These are phyloP conservation scores for Agonum fuliginosum DNA, from an alignment of 2,888 invertebrate species.

Conservation along the genomic window DNA sequence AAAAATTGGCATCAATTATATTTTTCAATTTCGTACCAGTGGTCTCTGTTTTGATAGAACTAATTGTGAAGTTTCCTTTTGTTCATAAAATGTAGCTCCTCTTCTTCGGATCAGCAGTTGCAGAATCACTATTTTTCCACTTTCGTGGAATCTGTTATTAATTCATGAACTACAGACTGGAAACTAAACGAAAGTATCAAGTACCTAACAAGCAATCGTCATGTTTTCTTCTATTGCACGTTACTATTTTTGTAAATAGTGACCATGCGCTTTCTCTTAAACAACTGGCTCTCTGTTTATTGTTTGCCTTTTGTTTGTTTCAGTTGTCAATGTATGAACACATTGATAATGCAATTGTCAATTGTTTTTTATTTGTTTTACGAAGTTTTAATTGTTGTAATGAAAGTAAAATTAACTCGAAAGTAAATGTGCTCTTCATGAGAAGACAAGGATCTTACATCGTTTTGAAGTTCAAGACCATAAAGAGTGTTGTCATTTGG, in stretches of 20 bases:
- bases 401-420: conserved; percentile 2
- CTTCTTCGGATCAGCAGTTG: conserved; percentile 9
- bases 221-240: conserved; percentile 6
- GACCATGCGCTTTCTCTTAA: conserved; percentile 17
- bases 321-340: conserved; percentile 14
- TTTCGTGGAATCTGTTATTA: conserved; percentile 31
- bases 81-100: not conserved
- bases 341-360: conserved; percentile 33
- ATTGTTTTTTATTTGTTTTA: conserved; percentile 9
- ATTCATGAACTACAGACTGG: conserved; percentile 6
- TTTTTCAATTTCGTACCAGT: no score
- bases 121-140: conserved; percentile 32
- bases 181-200: conserved; percentile 16
- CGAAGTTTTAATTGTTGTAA: conserved; percentile 20
- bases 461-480: no score
- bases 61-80: conserved; percentile 10
- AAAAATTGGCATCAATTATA: no score
- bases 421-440: not conserved
- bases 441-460: not conserved
- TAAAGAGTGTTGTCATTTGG: no score
- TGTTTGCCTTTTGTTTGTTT: conserved; percentile 20
- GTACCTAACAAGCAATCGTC: not conserved
- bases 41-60: no score
- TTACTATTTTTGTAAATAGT: conserved; percentile 33
- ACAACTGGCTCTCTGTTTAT: conserved; percentile 13